Evolutionary conservation across 1,140 invertebrate species (phyloP).

Genomic region (Drosophila serrata): DNA sequence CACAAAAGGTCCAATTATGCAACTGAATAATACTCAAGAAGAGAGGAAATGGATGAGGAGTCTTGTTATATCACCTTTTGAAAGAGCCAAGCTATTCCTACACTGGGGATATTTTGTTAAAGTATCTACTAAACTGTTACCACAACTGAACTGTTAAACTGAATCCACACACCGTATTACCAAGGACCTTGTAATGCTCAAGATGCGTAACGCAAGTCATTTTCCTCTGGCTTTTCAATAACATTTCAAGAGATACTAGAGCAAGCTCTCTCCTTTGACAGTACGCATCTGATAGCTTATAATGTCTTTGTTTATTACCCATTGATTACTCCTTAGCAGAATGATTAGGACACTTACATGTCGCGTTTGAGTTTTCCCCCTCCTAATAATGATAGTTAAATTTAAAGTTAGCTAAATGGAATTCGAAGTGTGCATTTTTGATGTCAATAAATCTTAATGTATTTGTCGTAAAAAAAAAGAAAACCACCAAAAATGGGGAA

Average conservation of each 20-base stretch:
- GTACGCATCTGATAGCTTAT: not conserved
- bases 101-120: slow-evolving; percentile 51
- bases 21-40: slow-evolving; percentile 71
- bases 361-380: slow-evolving; percentile 10
- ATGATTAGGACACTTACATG: slow-evolving; percentile 1
- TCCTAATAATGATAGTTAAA: slow-evolving; percentile 40
- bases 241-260: not conserved
- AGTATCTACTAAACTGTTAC: slow-evolving; percentile 40
- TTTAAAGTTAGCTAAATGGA: slow-evolving; percentile 65
- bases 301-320: not conserved
- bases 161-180: slow-evolving; percentile 19
- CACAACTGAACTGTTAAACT: slow-evolving; percentile 22
- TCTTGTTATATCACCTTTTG: slow-evolving; percentile 50
- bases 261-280: not conserved
- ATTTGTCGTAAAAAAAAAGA: slow-evolving; percentile 63
- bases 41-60: slow-evolving; percentile 11
- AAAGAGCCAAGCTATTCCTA: slow-evolving; percentile 35
- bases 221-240: not conserved
- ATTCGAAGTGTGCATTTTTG: slow-evolving; percentile 71
- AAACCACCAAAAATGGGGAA: not conserved
- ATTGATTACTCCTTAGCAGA: slow-evolving; percentile 2
- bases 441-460: slow-evolving; percentile 82
- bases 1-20: slow-evolving; percentile 76
- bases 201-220: not conserved
- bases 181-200: not conserved